Evolutionary conservation across 2,888 invertebrate species (phyloP), one percentile per base, ranked within the genome.

Genomic region (Masnerella sp.): DNA sequence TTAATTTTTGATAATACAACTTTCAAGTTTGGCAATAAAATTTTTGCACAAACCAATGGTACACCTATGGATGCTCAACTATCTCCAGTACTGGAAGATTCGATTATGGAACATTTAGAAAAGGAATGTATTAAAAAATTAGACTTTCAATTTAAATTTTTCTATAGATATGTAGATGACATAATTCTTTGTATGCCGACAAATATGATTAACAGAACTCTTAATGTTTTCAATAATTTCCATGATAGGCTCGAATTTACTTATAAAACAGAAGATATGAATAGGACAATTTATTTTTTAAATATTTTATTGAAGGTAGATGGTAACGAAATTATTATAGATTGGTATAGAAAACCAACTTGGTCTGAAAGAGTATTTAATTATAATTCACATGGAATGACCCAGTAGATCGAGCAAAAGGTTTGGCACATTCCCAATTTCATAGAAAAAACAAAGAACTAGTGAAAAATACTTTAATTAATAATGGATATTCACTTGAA

Each of bases 61-160:
- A 54, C 54, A 9, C 43, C 74, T 7, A 74, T 70, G 74, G 65
- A 62, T 4, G 61, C 74, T 12, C 54, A 52, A 22, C 15, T 62
- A 11, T 62, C 42, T 3, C 32, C 32, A 7, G 45, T 42, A 1
- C 17, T 54, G 7, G 56, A 56, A 5, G 65, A 65, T 5, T 25
- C 56, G 0, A 28, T 54, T n/a, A 65, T 65, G 65, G 17, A 56
- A 17, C 5, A 56, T 4, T 1, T 65, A 25, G 65, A 65, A 49
- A 14, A 36, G 2, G 17, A 30, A 30, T 30, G 30, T 7, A 9
- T 30, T 4, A 9, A 30, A 30, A 30, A 30, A 2, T 9, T 30
- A 9, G 30, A 30, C 22, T 22, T 22, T 22, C 4, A 22, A 7
- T 5, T 22, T 5, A 3, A 3, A 7, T 22, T 22, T 7, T 22